Evolutionary conservation across 2,888 invertebrate genomes (phyloP).

Genomic region (Pristionchus fissidentatus): DNA sequence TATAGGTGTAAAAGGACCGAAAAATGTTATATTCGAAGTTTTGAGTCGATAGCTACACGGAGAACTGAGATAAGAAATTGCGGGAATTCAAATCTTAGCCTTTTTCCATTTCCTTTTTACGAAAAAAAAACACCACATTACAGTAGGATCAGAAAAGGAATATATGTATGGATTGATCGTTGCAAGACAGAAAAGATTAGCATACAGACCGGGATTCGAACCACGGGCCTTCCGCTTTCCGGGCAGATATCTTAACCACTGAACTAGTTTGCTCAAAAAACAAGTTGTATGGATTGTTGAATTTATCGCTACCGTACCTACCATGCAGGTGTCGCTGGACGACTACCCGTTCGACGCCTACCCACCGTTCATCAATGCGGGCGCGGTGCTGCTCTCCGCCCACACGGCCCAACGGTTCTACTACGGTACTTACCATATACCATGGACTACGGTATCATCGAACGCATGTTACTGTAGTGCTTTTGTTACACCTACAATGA

Average conservation of each 20-base stretch:
- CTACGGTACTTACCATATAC: constrained; percentile 46
- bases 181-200: no score
- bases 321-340: constrained; percentile 64
- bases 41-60: no score
- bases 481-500: background rate
- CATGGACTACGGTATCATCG: background rate
- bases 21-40: no score
- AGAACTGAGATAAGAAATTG: no score
- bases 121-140: no score
- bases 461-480: background rate
- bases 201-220: no score
- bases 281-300: background rate
- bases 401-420: constrained; percentile 62
- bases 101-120: no score
- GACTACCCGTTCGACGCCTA: constrained; percentile 71
- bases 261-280: background rate
- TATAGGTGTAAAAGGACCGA: no score
- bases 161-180: background rate
- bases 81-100: no score
- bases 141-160: constrained; percentile 23
- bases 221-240: no score
- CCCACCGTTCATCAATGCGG: constrained; percentile 73
- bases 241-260: no score
- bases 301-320: no score
- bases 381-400: constrained; percentile 66